Base-by-base conservation (phyloP, 1,140 invertebrate species). In the Asobara japonica region DNA sequence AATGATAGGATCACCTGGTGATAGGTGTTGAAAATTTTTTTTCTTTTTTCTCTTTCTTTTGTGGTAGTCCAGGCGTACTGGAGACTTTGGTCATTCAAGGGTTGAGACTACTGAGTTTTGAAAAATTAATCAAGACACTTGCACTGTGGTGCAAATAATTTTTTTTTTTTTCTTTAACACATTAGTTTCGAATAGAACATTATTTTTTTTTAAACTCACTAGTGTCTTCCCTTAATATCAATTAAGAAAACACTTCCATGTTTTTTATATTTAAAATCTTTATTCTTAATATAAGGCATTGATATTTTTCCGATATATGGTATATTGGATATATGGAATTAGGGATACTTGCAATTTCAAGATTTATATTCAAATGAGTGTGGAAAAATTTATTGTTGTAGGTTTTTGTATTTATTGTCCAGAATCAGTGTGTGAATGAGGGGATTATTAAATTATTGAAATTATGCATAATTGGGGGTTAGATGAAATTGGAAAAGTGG, bases 1-100 rank as follows among this genome's bases (percentile, higher is more conserved):
- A 87, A 88, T 85, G 80, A 84, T 80, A 78, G 61, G 73, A 72
- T 75, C 45, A 76, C 86, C 22, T 73, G 48, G n/a, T 10, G 41
- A 30, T 20, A 64, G 86, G 83, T 83, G 74, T 78, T 78, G 80
- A 79, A 79, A 70, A 75, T 75, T 69, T 75, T 56, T 56, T 36
- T 41, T 71, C 38, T 45, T 61, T 69, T 72, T 64, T 51, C 22
- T 22, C 60, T 31, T 45, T 45, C 60, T 64, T 64, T 69, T 16
- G 27, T 60, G 27, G 18, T 27, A 65, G 20, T 33, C 11, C 65
- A 56, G 33, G 18, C 56, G 36, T 71, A 71, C 25, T 38, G 16
- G 61, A 18, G 27, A 25, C 69, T 71, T 22, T 29, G 33, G 36
- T 25, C 60, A 64, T 71, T 71, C 5, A 45, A n/a, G n/a, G n/a